These are phyloP conservation scores for Rhinogobio ventralis DNA, from an alignment of 2,797 vertebrate species.

Conservation along the genomic window DNA sequence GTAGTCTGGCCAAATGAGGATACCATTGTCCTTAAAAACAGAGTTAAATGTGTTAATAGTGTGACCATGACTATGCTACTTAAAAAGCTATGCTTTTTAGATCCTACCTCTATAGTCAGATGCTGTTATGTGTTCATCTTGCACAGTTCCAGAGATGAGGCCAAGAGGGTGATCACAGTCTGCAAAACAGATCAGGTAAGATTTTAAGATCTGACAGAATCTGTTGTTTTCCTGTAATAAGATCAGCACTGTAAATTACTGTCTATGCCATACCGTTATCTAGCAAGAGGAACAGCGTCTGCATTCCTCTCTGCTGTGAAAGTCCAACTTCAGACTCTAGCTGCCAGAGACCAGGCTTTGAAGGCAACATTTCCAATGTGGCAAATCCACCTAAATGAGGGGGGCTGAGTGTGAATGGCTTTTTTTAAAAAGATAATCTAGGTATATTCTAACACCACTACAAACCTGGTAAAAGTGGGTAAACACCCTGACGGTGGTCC, in stretches of 20 bases:
- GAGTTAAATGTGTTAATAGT: slow-evolving; percentile 10
- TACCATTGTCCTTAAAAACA: slow-evolving; percentile 84
- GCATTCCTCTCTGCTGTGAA: slow-evolving; percentile 90
- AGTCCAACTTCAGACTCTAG: slow-evolving; percentile 89
- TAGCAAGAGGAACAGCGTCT: slow-evolving; percentile 87
- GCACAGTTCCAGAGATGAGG: slow-evolving; percentile 81
- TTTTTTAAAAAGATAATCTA: background rate
- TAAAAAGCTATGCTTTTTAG: background rate
- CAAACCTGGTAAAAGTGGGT: slow-evolving; percentile 89
- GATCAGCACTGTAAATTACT: background rate
- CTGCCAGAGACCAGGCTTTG: slow-evolving; percentile 92
- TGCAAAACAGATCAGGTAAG: slow-evolving; percentile 64
- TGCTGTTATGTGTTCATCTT: slow-evolving; percentile 85
- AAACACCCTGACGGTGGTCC: slow-evolving; percentile 84
- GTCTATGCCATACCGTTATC: slow-evolving; percentile 81
- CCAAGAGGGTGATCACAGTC: slow-evolving; percentile 89
- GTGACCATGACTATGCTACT: background rate
- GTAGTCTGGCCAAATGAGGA: slow-evolving; percentile 87
- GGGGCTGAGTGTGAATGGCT: background rate
- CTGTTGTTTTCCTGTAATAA: background rate
- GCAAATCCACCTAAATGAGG: slow-evolving; percentile 84
- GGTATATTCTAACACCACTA: background rate
- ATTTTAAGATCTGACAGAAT: slow-evolving; percentile 1
- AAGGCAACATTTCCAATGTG: slow-evolving; percentile 91
- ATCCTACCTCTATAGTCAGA: slow-evolving; percentile 79